Base-by-base conservation (phyloP, 2,888 invertebrate species). In the Pseudococcus jackbeardsleyi region DNA sequence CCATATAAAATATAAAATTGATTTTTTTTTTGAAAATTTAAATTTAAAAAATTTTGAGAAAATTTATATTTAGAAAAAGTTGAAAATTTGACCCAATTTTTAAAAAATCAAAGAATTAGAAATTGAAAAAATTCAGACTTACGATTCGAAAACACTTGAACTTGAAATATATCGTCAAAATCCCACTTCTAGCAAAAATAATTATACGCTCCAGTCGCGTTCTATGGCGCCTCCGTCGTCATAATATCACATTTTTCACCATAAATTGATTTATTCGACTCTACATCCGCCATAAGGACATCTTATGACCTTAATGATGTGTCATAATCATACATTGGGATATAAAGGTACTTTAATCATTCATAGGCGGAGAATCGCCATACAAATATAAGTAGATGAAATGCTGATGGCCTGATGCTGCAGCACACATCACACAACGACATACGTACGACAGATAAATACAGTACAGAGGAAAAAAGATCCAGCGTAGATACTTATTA, bases 401-500 rank as follows among this genome's bases (percentile, higher is more conserved):
- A 68, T 68, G 68, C 26, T 68, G n/a, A 26, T 12, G 68, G 7
- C 42, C n/a, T 2, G n/a, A 33, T 54, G 54, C 54, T 12, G 50
- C 50, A 15, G 15, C 4, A 50, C 11, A 15, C 12, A 15, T 15
- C 15, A 5, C 64, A 22, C 22, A 11, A 17, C 33, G 72, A 72
- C 72, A 72, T 42, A 42, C 42, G 42, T 42, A 72, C 12, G 72
- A 64, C 72, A 72, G 26, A 72, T 72, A 42, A 8, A 42, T 9
- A 42, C 9, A 42, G 26, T 9, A 42, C 42, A 42, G 6, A 22
- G 68, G 26, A 12, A 68, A 68, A 68, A 68, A 54, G 64, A 64
- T 64, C 64, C 22, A 64, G 22, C 33, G 33, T 72, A 72, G 72
- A 64, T 72, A 33, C 72, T 72, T 72, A 72, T 72, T 72, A 72